phyloP scores from a whole-genome alignment of 2,113 vertebrate species.

The Falco punctatus region DNA sequence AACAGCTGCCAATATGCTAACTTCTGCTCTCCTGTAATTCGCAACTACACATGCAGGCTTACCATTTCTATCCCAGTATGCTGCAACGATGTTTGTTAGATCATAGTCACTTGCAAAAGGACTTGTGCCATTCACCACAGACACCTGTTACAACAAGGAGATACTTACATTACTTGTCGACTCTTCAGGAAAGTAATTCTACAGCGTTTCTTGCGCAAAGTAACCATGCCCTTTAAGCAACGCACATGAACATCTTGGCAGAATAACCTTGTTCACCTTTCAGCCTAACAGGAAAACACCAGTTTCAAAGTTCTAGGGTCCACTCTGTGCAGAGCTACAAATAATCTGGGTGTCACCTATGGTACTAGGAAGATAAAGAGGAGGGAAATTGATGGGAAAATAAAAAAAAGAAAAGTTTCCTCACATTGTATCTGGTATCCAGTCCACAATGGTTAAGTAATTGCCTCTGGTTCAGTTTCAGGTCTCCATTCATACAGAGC shows the following conservation, averaged over 20 bases:
- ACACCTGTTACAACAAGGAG: constrained; percentile 73
- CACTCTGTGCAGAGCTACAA: neutral
- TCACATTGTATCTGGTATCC: constrained; percentile 89
- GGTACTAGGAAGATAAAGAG: neutral
- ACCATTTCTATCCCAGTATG: constrained; percentile 90
- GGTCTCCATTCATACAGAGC: constrained; percentile 86
- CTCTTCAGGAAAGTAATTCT: neutral
- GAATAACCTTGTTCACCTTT: neutral
- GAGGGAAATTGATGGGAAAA: neutral
- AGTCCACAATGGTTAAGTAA: constrained; percentile 84
- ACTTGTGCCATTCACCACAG: constrained; percentile 86
- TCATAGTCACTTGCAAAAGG: constrained; percentile 89
- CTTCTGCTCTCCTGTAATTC: neutral
- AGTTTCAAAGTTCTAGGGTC: neutral
- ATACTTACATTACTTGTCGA: neutral
- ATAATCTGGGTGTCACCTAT: neutral
- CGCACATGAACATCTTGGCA: neutral
- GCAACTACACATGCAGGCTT: constrained; percentile 45
- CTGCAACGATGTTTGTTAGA: constrained; percentile 81
- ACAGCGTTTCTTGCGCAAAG: neutral
- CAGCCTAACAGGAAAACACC: neutral
- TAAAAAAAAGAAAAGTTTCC: neutral
- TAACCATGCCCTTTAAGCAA: neutral
- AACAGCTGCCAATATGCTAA: neutral
- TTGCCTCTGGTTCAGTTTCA: constrained; percentile 87